phyloP scores from a whole-genome alignment of 2,888 invertebrate genomes.

The Harpagoxenus sublaevis region DNA sequence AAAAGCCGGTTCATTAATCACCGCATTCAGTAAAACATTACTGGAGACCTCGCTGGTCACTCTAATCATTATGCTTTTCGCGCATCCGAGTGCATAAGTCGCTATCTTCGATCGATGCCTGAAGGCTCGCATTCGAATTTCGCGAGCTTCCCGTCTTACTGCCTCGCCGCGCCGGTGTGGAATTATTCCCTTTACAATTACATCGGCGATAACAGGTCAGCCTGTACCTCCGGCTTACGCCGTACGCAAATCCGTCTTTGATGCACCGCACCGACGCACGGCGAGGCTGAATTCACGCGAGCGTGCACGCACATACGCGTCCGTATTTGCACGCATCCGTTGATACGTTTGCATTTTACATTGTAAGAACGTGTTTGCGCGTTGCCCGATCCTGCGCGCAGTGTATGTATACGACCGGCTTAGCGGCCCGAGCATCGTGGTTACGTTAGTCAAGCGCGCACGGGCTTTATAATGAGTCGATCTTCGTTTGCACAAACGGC shows the following conservation, averaged over 20 bases:
- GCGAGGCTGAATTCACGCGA: conserved; percentile 45
- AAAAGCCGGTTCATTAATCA: background rate
- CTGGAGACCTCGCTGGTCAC: background rate
- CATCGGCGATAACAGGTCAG: conserved; percentile 46
- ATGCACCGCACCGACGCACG: conserved; percentile 28
- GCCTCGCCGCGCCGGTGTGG: conserved; percentile 8
- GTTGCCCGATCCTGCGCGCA: conserved; percentile 25
- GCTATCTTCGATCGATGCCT: conserved; percentile 7
- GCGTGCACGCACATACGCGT: conserved; percentile 24
- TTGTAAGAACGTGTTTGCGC: conserved; percentile 46
- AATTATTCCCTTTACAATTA: conserved; percentile 49
- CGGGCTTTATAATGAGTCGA: conserved; percentile 52
- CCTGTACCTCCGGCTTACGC: conserved; percentile 34
- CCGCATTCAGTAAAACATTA: background rate
- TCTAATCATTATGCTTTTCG: conserved; percentile 26
- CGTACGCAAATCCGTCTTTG: conserved; percentile 51
- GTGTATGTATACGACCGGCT: conserved; percentile 33
- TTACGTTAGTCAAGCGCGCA: conserved; percentile 41
- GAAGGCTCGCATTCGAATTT: conserved; percentile 39
- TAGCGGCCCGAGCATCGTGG: conserved; percentile 37
- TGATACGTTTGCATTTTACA: conserved; percentile 51
- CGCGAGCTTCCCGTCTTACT: conserved; percentile 34
- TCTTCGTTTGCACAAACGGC: conserved; percentile 53
- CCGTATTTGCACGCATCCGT: conserved; percentile 41
- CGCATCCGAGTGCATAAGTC: background rate